These are phyloP conservation scores for Ceyx cyanopectus DNA, from an alignment of 2,113 vertebrate genomes.

Conservation along the genomic window DNA sequence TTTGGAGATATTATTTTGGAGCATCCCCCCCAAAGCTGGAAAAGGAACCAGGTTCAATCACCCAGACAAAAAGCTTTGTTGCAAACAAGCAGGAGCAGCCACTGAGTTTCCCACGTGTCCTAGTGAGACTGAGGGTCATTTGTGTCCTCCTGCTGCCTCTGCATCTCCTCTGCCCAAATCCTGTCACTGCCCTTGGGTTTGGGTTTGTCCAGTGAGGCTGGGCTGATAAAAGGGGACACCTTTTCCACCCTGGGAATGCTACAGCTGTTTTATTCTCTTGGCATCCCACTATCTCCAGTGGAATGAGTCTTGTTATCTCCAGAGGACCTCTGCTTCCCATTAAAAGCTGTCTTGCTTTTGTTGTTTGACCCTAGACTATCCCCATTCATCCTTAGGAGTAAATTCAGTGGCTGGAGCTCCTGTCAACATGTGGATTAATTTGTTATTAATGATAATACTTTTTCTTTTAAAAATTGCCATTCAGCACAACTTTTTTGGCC, in stretches of 20 bases:
- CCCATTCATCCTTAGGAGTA: neutral
- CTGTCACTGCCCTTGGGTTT: neutral
- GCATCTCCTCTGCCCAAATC: neutral
- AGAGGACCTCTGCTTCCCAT: neutral
- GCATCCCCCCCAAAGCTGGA: neutral
- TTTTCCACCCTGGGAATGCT: neutral
- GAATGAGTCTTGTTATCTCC: neutral
- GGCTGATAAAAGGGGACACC: neutral
- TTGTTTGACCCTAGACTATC: neutral
- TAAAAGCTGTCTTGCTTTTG: neutral
- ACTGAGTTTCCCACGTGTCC: neutral
- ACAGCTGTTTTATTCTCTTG: too few species aligned
- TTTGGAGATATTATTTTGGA: neutral
- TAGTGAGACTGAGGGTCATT: neutral
- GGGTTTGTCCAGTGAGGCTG: neutral
- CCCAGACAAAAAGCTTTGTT: too few species aligned
- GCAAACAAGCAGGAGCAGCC: too few species aligned
- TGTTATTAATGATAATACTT: neutral
- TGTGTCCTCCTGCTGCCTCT: neutral
- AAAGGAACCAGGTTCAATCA: neutral
- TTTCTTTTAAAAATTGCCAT: neutral
- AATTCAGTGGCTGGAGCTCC: neutral
- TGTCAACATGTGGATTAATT: accelerated
- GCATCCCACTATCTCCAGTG: neutral
- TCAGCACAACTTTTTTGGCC: neutral